Base-by-base conservation (phyloP, 2,888 invertebrate species). In the Philereme vetulata region DNA sequence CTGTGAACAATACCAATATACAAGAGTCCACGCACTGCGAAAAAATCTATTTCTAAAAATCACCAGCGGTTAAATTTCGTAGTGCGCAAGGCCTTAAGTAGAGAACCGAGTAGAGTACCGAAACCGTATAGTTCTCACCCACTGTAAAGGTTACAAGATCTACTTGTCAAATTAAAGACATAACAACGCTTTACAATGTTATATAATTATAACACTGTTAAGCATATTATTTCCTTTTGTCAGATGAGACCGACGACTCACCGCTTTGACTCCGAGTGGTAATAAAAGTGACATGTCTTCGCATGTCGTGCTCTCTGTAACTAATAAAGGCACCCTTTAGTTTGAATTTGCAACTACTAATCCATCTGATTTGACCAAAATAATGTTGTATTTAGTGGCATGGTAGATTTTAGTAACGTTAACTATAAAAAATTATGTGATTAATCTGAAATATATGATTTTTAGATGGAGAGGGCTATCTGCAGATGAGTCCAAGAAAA, bases 401-500 rank as follows among this genome's bases (percentile, higher is more conserved):
- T 52, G 51, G 52, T 11, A 4, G 2, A 21, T 5, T 21, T 49
- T 21, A 21, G 21, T 21, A 21, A 21, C 21, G 1, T 21, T 21
- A 21, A 21, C 21, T 21, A 21, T 21, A 21, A 21, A 21, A 21
- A 11, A 5, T 1, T 10, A 38, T 33, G 35, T 10, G 48, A 36
- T 35, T 34, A 11, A n/a, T 4, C 5, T 21, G 4, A 45, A 45
- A 45, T 6, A 44, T 21, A 4, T 10, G 11, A 46, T 46, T 4
- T 87, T 56, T 86, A 84, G 86, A 90, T 64, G 88, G 88, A 48
- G 91, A 93, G 58, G 94, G 94, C 21, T 95, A 95, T 75, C 84
- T 95, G 56, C 93, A 93, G 75, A 95, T 95, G 94, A 94, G 93
- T 70, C 92, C 94, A 0, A 78, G 84, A 3, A 73, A 76, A 51